phyloP scores from a whole-genome alignment of 30 jellyfish, hydroid and myxozoan genomes.

The Pelagia noctiluca region DNA sequence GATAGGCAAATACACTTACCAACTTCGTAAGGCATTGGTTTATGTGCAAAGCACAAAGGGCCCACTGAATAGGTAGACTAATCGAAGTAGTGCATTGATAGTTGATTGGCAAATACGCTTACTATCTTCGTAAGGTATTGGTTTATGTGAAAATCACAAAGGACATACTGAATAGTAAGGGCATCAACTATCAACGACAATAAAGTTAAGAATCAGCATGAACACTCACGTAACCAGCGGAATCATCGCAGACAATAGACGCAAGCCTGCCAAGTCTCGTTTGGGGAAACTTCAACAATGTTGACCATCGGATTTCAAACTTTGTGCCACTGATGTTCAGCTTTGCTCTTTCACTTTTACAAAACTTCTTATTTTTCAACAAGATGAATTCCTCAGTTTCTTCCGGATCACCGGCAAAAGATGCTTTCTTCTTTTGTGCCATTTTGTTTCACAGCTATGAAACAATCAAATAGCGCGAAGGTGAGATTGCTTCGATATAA shows the following conservation, averaged over 20 bases:
- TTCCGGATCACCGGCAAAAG: not conserved
- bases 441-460: not conserved
- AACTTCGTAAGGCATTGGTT: too few species aligned
- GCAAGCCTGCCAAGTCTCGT: slow-evolving; percentile 68
- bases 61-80: too few species aligned
- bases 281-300: slow-evolving; percentile 49
- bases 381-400: not conserved
- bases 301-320: slow-evolving; percentile 54
- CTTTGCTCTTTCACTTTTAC: slow-evolving; percentile 33
- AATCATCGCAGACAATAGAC: not conserved
- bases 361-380: not conserved
- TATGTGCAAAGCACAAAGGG: too few species aligned
- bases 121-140: too few species aligned
- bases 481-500: not conserved
- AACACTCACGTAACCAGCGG: too few species aligned
- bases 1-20: too few species aligned
- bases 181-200: too few species aligned
- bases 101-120: too few species aligned
- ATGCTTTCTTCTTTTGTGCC: not conserved
- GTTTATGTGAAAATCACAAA: too few species aligned
- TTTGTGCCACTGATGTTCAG: slow-evolving; percentile 45
- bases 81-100: too few species aligned
- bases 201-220: too few species aligned
- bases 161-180: too few species aligned
- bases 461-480: not conserved